Evolutionary conservation across 2,888 invertebrate genomes (phyloP), one percentile per base, ranked within the genome.

Genomic region (Scaptomyza polygonia): DNA sequence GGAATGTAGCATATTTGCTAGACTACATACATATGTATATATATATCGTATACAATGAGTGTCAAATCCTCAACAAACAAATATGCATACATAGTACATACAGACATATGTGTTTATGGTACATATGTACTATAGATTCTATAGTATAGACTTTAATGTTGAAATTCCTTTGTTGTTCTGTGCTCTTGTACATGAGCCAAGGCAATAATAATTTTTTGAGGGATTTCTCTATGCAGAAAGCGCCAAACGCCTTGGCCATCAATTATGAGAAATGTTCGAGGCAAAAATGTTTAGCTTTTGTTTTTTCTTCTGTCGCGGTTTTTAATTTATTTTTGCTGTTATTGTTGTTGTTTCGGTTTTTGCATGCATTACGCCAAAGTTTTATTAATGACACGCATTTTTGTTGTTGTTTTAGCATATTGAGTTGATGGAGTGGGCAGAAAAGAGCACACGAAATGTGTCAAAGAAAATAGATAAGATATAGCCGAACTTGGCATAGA

Each of bases 1-100:
- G 84, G 88, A 86, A 88, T 84, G 67, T 84, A 70, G 88, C 88
- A 88, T 78, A 88, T 84, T 84, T 76, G 81, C 77, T 52, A 63
- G 56, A 63, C 64, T 32, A 32, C 43, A 12, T 25, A 21, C 21
- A 42, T 0, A 25, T 9, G n/a, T n/a, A 12, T 21, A 21, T 21
- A 3, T 21, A 68, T 57, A 67, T 61, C 61, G 61, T 52, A 56
- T 45, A 49, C 21, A 21, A 55, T 36, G 36, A 49, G 49, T 49
- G 48, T 11, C 11, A 48, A n/a, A 48, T 61, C 36, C 47, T 16
- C 39, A 63, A 14, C 12, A 16, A n/a, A 39, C 29, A 47, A 21
- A 21, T 12, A 25, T 25, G 4, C 25, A 4, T 25, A 2, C 21
- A 21, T 3, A n/a, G n/a, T n/a, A 25, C 25, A 25, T 14, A 48